A percentile compares a stretch with the other conserved stretches of the same genome.
Conservation (phyloP, 2,888 invertebrate species). For the Mythimna impura region DNA sequence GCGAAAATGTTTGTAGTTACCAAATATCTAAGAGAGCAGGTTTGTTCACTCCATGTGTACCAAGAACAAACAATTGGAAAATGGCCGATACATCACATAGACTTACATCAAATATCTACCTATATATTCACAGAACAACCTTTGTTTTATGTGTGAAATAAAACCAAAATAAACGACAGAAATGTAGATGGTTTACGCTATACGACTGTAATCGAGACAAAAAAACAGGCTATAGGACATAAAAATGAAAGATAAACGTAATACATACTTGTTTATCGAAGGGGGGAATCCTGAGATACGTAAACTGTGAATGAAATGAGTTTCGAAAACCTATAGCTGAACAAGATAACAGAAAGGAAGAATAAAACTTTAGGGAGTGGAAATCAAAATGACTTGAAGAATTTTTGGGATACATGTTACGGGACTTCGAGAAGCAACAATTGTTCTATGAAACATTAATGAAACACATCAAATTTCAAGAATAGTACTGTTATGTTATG, state of each 20-base stretch:
- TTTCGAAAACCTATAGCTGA: conserved; percentile 10
- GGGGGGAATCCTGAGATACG: conserved; percentile 22
- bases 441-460: neutral
- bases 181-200: conserved; percentile 19
- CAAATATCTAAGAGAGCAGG: conserved; percentile 44
- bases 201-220: conserved; percentile 16
- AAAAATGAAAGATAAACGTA: conserved; percentile 49
- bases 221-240: conserved; percentile 18
- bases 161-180: conserved; percentile 24
- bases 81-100: conserved; percentile 36
- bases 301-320: conserved; percentile 43
- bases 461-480: neutral
- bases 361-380: conserved; percentile 28
- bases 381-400: conserved; percentile 17
- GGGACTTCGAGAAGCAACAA: neutral
- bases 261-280: conserved; percentile 38
- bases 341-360: conserved; percentile 24
- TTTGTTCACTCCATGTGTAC: conserved; percentile 37
- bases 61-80: conserved; percentile 54
- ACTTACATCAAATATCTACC: conserved; percentile 19
- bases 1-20: conserved; percentile 55
- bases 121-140: conserved; percentile 24
- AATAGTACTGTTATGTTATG: neutral
- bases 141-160: conserved; percentile 34
- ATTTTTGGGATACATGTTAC: neutral